phyloP scores from a whole-genome alignment of 1,140 invertebrate genomes.

The Drosophila lini region DNA sequence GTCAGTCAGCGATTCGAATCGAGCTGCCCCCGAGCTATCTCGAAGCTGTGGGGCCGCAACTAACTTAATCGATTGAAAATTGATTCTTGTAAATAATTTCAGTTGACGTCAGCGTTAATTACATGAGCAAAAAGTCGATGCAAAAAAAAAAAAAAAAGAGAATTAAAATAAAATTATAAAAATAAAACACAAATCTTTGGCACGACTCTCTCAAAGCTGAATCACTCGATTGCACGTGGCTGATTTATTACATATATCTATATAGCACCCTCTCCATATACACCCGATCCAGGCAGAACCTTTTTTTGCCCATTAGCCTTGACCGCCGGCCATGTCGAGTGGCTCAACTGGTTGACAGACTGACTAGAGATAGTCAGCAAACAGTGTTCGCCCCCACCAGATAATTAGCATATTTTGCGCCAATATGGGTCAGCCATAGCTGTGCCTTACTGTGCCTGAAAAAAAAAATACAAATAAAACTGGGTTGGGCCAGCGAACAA shows the following conservation, averaged over 20 bases:
- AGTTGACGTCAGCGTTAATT: constrained; percentile 79
- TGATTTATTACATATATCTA: constrained; percentile 64
- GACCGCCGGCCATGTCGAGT: constrained; percentile 60
- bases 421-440: constrained; percentile 77
- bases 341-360: constrained; percentile 35
- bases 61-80: constrained; percentile 77
- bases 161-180: constrained; percentile 14
- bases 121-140: constrained; percentile 41
- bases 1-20: constrained; percentile 36
- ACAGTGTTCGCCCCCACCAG: constrained; percentile 20
- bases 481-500: constrained; percentile 59
- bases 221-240: constrained; percentile 75
- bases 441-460: constrained; percentile 33
- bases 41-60: constrained; percentile 33
- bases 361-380: constrained; percentile 34
- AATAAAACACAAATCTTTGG: constrained; percentile 51
- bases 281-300: constrained; percentile 6
- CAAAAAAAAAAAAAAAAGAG: constrained; percentile 4
- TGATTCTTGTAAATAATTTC: constrained; percentile 74
- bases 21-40: constrained; percentile 26
- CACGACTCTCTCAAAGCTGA: constrained; percentile 62
- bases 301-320: constrained; percentile 64
- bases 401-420: constrained; percentile 80
- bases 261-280: constrained; percentile 18
- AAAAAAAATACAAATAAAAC: constrained; percentile 30